Conservation (phyloP, 2,113 vertebrate genomes). For the Spheniscus mendiculus region DNA sequence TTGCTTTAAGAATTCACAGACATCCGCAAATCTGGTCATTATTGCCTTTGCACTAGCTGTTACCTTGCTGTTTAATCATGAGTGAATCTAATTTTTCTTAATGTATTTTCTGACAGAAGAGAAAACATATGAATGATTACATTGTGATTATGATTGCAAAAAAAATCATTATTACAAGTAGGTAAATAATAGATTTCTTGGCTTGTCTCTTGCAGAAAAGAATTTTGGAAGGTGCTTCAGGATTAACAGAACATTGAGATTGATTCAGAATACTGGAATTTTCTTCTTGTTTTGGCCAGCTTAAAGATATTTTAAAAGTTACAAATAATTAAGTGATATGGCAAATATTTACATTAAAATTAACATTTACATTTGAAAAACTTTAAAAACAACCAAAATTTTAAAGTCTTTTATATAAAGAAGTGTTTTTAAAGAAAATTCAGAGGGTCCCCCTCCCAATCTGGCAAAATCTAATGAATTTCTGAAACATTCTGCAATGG, state of each 20-base stretch:
- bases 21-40: neutral
- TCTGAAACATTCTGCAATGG: neutral
- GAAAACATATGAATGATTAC: neutral
- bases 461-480: neutral
- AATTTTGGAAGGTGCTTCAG: neutral
- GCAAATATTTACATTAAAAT: neutral
- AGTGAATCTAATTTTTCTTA: neutral
- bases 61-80: neutral
- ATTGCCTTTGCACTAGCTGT: neutral
- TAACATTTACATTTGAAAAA: neutral
- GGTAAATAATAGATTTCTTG: neutral
- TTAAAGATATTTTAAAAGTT: neutral
- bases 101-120: neutral
- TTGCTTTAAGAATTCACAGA: conserved; percentile 14
- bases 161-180: neutral
- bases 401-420: neutral
- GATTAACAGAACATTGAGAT: neutral
- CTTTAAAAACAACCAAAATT: neutral
- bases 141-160: neutral
- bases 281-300: neutral
- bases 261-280: neutral
- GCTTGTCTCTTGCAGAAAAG: neutral
- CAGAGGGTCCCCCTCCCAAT: accelerated
- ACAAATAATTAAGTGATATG: neutral
- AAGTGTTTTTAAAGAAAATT: neutral